phyloP scores from a whole-genome alignment of 2,888 invertebrate species.

The Dynastes maya region DNA sequence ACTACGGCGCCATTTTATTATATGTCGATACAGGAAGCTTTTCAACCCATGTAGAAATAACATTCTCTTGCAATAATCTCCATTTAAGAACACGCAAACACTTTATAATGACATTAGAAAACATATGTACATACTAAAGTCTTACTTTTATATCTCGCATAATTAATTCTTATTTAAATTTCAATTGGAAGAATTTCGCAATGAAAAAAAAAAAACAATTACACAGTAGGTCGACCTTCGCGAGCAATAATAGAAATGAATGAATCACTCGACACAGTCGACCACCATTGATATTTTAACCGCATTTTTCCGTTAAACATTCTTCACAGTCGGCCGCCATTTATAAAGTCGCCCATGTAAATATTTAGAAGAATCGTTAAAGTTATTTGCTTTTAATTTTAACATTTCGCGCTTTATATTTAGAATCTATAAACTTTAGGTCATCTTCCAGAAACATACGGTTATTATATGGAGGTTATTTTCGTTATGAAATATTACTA shows the following conservation, averaged over 20 bases:
- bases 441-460: too few species aligned
- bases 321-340: constrained; percentile 27
- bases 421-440: too few species aligned
- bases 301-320: constrained; percentile 27
- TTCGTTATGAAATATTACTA: too few species aligned
- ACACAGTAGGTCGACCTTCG: constrained; percentile 37
- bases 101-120: too few species aligned
- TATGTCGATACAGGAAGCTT: too few species aligned
- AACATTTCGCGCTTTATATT: background rate
- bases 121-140: background rate
- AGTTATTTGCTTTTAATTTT: constrained; percentile 15
- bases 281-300: constrained; percentile 40
- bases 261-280: constrained; percentile 28
- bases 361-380: constrained; percentile 23
- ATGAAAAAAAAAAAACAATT: constrained; percentile 32
- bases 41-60: too few species aligned
- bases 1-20: too few species aligned
- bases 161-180: constrained; percentile 7
- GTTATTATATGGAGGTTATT: too few species aligned
- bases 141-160: background rate
- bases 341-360: constrained; percentile 20
- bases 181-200: constrained; percentile 19
- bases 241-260: constrained; percentile 43
- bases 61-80: too few species aligned
- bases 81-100: too few species aligned